A percentile compares a stretch with the other conserved stretches of the same genome.
phyloP scores from a whole-genome alignment of 2,113 vertebrate species.

The Grallaria varia region DNA sequence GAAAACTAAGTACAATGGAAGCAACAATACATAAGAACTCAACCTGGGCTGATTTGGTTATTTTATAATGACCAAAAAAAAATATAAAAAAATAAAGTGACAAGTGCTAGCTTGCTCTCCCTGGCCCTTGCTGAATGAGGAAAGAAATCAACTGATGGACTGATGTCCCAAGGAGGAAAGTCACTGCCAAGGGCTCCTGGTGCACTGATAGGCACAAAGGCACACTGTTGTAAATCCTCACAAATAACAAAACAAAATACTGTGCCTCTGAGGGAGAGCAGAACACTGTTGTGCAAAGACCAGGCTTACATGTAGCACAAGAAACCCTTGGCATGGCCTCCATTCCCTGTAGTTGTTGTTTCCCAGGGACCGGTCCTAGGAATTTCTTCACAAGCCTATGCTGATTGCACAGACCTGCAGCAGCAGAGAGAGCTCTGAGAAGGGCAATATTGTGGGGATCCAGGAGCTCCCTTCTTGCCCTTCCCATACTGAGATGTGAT shows the following conservation, averaged over 20 bases:
- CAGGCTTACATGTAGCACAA: neutral
- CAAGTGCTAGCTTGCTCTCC: neutral
- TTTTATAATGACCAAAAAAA: neutral
- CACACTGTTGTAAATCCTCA: neutral
- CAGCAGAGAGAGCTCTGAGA: neutral
- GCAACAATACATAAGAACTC: fast-evolving
- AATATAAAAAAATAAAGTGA: neutral
- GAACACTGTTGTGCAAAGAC: neutral
- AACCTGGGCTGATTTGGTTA: neutral
- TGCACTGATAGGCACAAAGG: neutral
- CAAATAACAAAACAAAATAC: neutral
- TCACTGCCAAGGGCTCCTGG: neutral
- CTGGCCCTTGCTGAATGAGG: neutral
- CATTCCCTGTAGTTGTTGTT: neutral
- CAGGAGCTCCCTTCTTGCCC: neutral
- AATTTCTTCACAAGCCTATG: neutral
- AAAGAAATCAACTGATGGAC: neutral
- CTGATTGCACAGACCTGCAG: neutral
- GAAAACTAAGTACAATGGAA: neutral
- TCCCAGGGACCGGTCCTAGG: neutral
- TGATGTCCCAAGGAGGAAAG: neutral
- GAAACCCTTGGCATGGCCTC: neutral
- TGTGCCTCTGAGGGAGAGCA: neutral
- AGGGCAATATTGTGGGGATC: neutral
- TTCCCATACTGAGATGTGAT: fast-evolving